These are phyloP conservation scores for Synodontis membranacea DNA, from an alignment of 2,113 vertebrate species.

Conservation along the genomic window DNA sequence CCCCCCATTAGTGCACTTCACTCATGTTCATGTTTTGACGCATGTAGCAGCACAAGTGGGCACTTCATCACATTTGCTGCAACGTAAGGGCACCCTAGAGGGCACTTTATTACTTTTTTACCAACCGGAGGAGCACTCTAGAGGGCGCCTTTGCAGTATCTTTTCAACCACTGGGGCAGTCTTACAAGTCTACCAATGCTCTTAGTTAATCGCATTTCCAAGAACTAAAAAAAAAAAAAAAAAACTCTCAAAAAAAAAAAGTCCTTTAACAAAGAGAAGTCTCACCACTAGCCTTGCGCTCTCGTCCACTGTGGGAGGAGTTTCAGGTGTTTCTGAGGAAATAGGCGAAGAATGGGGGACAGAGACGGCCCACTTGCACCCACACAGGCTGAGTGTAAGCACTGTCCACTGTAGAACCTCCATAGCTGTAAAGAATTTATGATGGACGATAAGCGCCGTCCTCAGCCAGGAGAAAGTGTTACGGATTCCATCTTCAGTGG, in stretches of 20 bases:
- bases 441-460: neutral
- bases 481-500: neutral
- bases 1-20: no score
- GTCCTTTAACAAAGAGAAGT: neutral
- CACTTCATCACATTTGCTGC: neutral
- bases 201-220: neutral
- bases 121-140: neutral
- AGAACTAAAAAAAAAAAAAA: no score
- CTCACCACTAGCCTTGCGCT: conserved; percentile 67
- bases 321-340: neutral
- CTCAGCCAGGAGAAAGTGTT: conserved; percentile 7
- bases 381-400: conserved; percentile 39
- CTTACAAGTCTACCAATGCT: neutral
- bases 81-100: neutral
- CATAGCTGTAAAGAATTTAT: conserved; percentile 19
- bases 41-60: no score
- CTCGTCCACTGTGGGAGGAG: conserved; percentile 62
- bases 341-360: neutral
- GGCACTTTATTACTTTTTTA: neutral
- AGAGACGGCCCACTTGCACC: neutral
- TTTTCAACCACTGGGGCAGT: no score
- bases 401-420: conserved; percentile 42
- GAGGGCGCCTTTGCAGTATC: neutral
- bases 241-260: neutral
- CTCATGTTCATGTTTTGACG: no score